Conservation (phyloP, 2,888 invertebrate genomes). For the Ditula angustiorana region DNA sequence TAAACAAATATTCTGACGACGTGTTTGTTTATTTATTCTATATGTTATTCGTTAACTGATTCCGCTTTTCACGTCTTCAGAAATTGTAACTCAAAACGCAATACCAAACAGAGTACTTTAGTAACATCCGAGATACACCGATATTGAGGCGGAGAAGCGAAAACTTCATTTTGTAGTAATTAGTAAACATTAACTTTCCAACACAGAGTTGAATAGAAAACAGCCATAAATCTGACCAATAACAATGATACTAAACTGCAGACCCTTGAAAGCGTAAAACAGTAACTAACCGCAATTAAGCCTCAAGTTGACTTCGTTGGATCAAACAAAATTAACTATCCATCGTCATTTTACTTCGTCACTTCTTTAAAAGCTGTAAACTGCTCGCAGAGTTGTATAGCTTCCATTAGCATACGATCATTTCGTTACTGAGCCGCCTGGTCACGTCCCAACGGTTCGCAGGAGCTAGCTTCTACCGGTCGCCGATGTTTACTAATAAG, state of each 20-base stretch:
- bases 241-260: background rate
- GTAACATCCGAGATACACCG: too few species aligned
- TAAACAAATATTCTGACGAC: slow-evolving; percentile 15
- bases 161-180: background rate
- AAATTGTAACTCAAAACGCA: background rate
- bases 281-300: slow-evolving; percentile 10
- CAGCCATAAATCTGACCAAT: background rate
- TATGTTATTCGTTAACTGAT: background rate
- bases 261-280: slow-evolving; percentile 3
- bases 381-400: background rate
- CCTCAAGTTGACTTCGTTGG: background rate
- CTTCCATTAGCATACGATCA: slow-evolving; percentile 7
- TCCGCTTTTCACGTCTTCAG: background rate
- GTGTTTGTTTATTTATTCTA: slow-evolving; percentile 1
- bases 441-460: slow-evolving; percentile 32
- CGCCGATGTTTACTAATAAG: slow-evolving; percentile 40
- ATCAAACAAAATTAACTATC: background rate
- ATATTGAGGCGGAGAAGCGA: too few species aligned
- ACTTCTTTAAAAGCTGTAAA: background rate
- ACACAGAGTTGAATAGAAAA: background rate
- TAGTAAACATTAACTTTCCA: background rate
- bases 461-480: slow-evolving; percentile 30
- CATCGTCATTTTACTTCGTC: slow-evolving; percentile 5
- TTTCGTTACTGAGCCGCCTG: slow-evolving; percentile 5
- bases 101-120: background rate